phyloP scores from a whole-genome alignment of 2,113 vertebrate genomes.

The Forbesichthys agassizii region DNA sequence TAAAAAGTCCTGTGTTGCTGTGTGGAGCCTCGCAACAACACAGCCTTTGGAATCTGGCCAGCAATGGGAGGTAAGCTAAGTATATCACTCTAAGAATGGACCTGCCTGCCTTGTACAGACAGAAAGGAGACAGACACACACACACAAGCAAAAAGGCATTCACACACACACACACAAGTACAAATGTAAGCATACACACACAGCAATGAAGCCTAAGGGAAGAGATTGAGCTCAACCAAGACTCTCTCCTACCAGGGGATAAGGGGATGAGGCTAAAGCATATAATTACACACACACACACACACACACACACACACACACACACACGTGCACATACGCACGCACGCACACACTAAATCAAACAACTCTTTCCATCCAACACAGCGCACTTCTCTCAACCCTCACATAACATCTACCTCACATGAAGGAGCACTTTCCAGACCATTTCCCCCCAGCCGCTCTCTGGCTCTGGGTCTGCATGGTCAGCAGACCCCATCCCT shows the following conservation, averaged over 20 bases:
- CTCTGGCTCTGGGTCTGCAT: not conserved
- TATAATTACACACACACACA: conserved; percentile 63
- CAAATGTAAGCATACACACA: not conserved
- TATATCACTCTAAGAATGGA: too few relatives aligned
- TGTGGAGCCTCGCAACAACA: too few relatives aligned
- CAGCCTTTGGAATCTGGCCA: too few relatives aligned
- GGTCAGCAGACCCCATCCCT: not conserved
- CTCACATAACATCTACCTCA: conserved; percentile 33
- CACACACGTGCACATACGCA: conserved; percentile 30
- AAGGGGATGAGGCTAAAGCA: conserved; percentile 60
- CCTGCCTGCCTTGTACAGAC: not conserved
- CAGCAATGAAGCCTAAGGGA: conserved; percentile 47
- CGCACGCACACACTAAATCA: not conserved
- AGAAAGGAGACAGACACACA: conserved; percentile 10
- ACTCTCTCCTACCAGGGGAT: conserved; percentile 55
- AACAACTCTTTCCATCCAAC: conserved; percentile 62
- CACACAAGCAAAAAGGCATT: conserved; percentile 52
- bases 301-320: conserved; percentile 27
- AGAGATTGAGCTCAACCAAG: conserved; percentile 58
- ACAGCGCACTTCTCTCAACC: conserved; percentile 54
- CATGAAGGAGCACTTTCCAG: conserved; percentile 41
- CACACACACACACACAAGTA: not conserved
- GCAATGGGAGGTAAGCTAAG: too few relatives aligned
- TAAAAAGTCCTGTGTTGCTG: too few relatives aligned
- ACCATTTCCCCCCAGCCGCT: conserved; percentile 24